A percentile compares a stretch with the other conserved stretches of the same genome.
phyloP scores from a whole-genome alignment of 2,888 invertebrate genomes.

The Synergus gifuensis region DNA sequence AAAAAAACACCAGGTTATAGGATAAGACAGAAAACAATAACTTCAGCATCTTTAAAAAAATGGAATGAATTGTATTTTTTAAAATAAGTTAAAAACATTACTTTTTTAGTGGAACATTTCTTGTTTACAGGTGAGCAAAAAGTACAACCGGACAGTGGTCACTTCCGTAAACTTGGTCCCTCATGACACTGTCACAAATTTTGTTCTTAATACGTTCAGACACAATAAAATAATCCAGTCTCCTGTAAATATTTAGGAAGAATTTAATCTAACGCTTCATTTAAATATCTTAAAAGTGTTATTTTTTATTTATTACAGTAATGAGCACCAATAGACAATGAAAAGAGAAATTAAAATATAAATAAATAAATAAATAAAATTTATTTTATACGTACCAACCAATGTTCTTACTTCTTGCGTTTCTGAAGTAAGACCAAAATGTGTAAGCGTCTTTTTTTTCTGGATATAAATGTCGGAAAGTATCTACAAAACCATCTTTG shows the following conservation, averaged over 20 bases:
- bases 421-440: slow-evolving; percentile 96
- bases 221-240: slow-evolving; percentile 96
- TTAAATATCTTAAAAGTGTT: too few species aligned
- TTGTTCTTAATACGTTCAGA: slow-evolving; percentile 88
- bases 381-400: slow-evolving; percentile 89
- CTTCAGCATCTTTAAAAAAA: not conserved
- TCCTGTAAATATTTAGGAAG: slow-evolving; percentile 80
- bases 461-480: slow-evolving; percentile 92
- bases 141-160: slow-evolving; percentile 97
- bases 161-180: slow-evolving; percentile 91
- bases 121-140: slow-evolving; percentile 73
- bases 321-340: too few species aligned
- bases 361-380: not conserved
- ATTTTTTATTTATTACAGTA: too few species aligned
- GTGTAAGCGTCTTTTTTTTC: slow-evolving; percentile 90
- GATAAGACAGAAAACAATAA: not conserved
- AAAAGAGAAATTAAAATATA: too few species aligned
- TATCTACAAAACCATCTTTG: slow-evolving; percentile 90
- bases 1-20: too few species aligned
- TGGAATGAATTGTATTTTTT: not conserved
- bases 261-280: too few species aligned
- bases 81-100: not conserved
- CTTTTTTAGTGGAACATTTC: not conserved
- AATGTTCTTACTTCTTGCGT: slow-evolving; percentile 92
- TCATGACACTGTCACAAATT: slow-evolving; percentile 91